Evolutionary conservation across 1,140 invertebrate genomes (phyloP), one percentile per base, ranked within the genome.

Genomic region (Neotoxoptera formosana): DNA sequence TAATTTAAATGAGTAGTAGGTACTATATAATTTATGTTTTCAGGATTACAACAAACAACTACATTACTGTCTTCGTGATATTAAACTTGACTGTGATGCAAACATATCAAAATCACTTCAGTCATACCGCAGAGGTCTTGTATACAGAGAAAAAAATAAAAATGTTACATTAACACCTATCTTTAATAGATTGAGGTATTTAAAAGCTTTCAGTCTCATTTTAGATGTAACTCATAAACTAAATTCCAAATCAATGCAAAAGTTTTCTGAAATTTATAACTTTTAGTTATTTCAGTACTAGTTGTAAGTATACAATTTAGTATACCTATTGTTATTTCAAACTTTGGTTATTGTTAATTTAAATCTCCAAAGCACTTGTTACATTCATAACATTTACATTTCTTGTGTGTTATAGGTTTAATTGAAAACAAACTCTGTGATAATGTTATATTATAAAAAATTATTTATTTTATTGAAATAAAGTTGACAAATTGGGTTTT

Each of bases 211-310:
- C 34, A 93, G 91, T 21, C 81, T 93, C n/a, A 36, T 93, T 51
- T 93, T 93, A 53, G 81, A 93, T 84, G 91, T 93, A 25, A 93
- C 91, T 86, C 81, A 93, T 34, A 93, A 93, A 36, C 36, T 93
- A n/a, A 86, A 93, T 56, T n/a, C 45, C 23, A 93, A 93, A 86
- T 56, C 91, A 30, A 86, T 86, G 36, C 34, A 53, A 51, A 84
- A 93, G 3, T 93, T 93, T 93, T 36, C 47, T 41, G 81, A 93
- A n/a, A 93, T 93, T 86, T 93, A 93, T 45, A 84, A 53, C 17
- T 93, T 51, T 51, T 93, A 93, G n/a, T 83, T 86, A 7, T 41
- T 84, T 20, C 91, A 86, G 48, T 56, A n/a, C 67, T 91, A 91
- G 83, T 14, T 89, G 9, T 25, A 86, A 67, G 25, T 90, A 53